These are phyloP conservation scores for Mesochorus sp. DNA, from an alignment of 2,888 invertebrate species.

Conservation along the genomic window DNA sequence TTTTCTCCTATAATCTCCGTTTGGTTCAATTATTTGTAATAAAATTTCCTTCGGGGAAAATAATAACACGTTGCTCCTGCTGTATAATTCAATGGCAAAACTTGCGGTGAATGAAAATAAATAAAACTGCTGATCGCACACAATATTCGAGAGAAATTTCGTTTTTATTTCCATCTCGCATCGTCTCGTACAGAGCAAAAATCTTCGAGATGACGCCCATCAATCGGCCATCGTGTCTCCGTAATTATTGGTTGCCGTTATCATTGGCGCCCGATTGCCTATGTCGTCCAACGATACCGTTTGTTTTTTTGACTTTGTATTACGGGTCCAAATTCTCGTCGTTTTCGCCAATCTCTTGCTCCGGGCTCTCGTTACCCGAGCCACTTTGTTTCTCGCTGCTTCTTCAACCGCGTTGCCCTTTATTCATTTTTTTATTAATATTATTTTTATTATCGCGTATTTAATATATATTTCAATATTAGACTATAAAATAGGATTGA, in stretches of 20 bases:
- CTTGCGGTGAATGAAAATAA: constrained; percentile 43
- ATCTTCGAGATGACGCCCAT: no score
- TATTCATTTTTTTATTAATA: background rate
- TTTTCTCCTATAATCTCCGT: no score
- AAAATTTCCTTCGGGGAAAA: constrained; percentile 17
- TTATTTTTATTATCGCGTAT: background rate
- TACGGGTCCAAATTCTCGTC: constrained; percentile 53
- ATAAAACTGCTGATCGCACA: constrained; percentile 50
- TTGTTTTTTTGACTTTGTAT: constrained; percentile 49
- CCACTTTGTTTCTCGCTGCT: constrained; percentile 56
- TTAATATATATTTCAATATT: background rate
- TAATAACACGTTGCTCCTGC: constrained; percentile 49
- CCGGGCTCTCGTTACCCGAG: constrained; percentile 48
- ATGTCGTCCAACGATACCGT: constrained; percentile 54
- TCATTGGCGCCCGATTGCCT: constrained; percentile 25
- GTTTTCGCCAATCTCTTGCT: constrained; percentile 59
- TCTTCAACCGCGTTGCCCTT: constrained; percentile 60
- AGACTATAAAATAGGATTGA: background rate
- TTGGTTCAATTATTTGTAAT: constrained; percentile 3
- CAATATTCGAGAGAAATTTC: background rate
- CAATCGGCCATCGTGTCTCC: constrained; percentile 43
- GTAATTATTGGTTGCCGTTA: constrained; percentile 16
- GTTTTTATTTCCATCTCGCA: background rate
- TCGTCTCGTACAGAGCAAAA: no score
- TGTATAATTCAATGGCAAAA: constrained; percentile 44